A percentile compares a stretch with the other conserved stretches of the same genome.
Evolutionary conservation across 2,888 invertebrate genomes (phyloP).

Genomic region (Campopleginae sp.): DNA sequence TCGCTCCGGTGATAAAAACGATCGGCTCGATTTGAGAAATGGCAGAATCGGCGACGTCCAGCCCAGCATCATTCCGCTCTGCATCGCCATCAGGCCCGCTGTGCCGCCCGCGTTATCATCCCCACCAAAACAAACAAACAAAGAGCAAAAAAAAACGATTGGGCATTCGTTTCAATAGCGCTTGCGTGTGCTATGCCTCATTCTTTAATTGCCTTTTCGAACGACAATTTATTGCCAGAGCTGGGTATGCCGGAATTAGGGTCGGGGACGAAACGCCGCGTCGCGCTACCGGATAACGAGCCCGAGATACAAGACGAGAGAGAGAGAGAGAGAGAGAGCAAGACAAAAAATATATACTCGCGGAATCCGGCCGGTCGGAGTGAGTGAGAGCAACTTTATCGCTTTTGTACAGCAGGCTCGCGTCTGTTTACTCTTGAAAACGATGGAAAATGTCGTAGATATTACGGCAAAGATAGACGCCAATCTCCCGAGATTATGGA

Average conservation of each 20-base stretch:
- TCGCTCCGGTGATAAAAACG: slow-evolving; percentile 70
- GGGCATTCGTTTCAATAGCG: no score
- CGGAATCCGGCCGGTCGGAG: no score
- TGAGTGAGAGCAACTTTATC: slow-evolving; percentile 54
- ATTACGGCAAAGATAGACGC: slow-evolving; percentile 47
- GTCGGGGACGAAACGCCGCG: slow-evolving; percentile 61
- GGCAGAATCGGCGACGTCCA: slow-evolving; percentile 80
- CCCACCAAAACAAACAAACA: slow-evolving; percentile 23
- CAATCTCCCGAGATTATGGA: slow-evolving; percentile 36
- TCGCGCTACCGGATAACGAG: slow-evolving; percentile 56
- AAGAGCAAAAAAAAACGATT: background rate
- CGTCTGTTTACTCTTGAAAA: slow-evolving; percentile 44
- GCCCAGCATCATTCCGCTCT: slow-evolving; percentile 78
- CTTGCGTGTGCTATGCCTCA: slow-evolving; percentile 24
- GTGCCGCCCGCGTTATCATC: slow-evolving; percentile 14
- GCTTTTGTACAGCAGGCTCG: slow-evolving; percentile 38
- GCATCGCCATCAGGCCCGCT: slow-evolving; percentile 78
- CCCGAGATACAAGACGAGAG: slow-evolving; percentile 55
- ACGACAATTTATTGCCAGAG: slow-evolving; percentile 47
- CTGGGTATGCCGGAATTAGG: slow-evolving; percentile 53
- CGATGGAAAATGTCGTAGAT: slow-evolving; percentile 52
- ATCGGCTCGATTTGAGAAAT: slow-evolving; percentile 70
- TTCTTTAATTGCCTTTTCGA: slow-evolving; percentile 48
- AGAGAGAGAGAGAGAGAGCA: slow-evolving; percentile 7
- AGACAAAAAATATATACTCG: slow-evolving; percentile 12